Base-by-base conservation (phyloP, 2,888 invertebrate species). In the Euplexia lucipara region DNA sequence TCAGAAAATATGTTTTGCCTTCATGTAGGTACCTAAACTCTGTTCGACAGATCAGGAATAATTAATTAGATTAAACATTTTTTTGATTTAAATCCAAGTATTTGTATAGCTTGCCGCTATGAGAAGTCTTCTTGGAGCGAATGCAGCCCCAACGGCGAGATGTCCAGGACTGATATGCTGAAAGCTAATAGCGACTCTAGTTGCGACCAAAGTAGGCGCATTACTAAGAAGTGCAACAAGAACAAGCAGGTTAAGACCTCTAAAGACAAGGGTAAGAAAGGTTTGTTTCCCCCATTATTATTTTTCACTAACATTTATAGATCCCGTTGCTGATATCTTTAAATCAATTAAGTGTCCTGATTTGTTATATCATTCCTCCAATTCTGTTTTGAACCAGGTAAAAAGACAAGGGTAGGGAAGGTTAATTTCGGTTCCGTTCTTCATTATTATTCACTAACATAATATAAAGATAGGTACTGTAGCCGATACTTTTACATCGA, bases 61-160 rank as follows among this genome's bases (percentile, higher is more conserved):
- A n/a, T n/a, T n/a, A n/a, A n/a, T n/a, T n/a, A n/a, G n/a, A n/a
- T n/a, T n/a, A n/a, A n/a, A n/a, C n/a, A n/a, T n/a, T n/a, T n/a
- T n/a, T n/a, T n/a, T n/a, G n/a, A n/a, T 26, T 3, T 22, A 61
- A 45, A 37, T 16, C 3, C 4, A n/a, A 42, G 12, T 37, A 8
- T 49, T 45, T 61, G 83, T 70, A 75, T 87, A 97, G 98, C 98
- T 78, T 98, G 98, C 92, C 97, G 98, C 83, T 98, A 98, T 92
- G 98, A 98, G 87, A 98, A 98, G 91, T 98, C 98, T 37, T 95
- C 97, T 74, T 98, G 98, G 98, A 97, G 97, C 88, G 97, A 97
- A 88, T 98, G 98, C 95, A 96, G 96, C 86, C 96, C 96, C 75
- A 97, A 97, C 86, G 97, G 97, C 75, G 97, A 97, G 95, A 98